Evolutionary conservation across 1,140 invertebrate genomes (phyloP), one percentile per base, ranked within the genome.

Genomic region (Drosophila parabipectinata): DNA sequence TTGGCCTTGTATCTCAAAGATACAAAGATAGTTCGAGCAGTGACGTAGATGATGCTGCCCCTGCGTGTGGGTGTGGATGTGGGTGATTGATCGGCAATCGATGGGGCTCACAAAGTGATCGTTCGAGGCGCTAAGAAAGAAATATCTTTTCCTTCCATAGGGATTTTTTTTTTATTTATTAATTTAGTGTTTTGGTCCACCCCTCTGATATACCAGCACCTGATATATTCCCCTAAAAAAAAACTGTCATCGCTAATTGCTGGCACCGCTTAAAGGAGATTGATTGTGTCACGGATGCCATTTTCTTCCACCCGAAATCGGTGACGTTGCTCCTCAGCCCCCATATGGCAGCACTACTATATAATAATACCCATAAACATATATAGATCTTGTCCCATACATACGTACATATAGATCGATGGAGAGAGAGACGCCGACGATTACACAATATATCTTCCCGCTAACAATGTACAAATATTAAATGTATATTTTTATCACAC

Each of bases 401-500:
- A 57, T 32, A 63, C n/a, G 57, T 12, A 57, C 18, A 5, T n/a
- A 10, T 9, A 10, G 34, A 10, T n/a, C 1, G 34, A 37, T 7
- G 3, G 34, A 37, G 7, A 39, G 51, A 67, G 18, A n/a, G 12
- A 12, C 10, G 10, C 14, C 24, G 44, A 18, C 60, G 79, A 71
- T 87, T 87, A 79, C 82, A 87, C 82, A 87, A 87, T 87, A 88
- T 88, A 79, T 87, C 82, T 87, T 87, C 75, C 82, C 71, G 79
- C 82, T 87, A 87, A 87, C 82, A 87, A 87, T 87, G 83, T 82
- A 87, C 82, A 87, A 87, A 87, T 87, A 87, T 87, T 78, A 87
- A 88, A 87, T 85, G 82, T 87, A 88, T 87, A 87, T 87, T 87
- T 87, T 87, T 87, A 87, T 87, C 83, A 87, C 82, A 87, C 83